Evolutionary conservation across 92 coral and sea anemone species (phyloP), one percentile per base, ranked within the genome.

Genomic region (Hydrozoanthus gracilis): DNA sequence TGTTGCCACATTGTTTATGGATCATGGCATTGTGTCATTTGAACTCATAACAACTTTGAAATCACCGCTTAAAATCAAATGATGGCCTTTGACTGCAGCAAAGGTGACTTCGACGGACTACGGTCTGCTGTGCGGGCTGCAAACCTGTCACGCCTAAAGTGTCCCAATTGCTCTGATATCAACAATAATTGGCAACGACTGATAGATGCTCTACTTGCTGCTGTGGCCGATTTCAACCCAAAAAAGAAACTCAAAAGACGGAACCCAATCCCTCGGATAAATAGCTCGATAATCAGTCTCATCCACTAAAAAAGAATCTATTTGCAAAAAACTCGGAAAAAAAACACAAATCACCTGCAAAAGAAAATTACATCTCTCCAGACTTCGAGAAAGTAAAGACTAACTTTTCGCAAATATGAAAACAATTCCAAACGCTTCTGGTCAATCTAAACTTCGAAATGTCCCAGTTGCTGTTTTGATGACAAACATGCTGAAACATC

Each of bases 391-490:
- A 64, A 77, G 86, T 64, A 86, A 86, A 55, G 93, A 87, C 13
- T 27, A 18, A 44, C 85, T 88, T 44, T 80, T 91, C 47, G 91
- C 82, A 3, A 65, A 60, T 51, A 51, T 84, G 77, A 91, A 88
- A 68, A 45, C 35, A 91, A 91, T 72, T 82, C 90, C 44, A 91
- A 89, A 79, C 87, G 93, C 48, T 83, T 91, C 82, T 88, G 87
- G 91, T 83, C 93, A 8, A 64, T 84, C 9, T 45, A 83, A 18
- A 91, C 76, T 84, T 67, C 51, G 50, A 91, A 78, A 50, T 83
- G 35, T 65, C 8, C 71, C 73, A 68, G 46, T 18, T 12, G 47
- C 47, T 18, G 47, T 68, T 35, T 18, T 46, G 45, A 68, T 68
- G 73, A 18, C 73, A 7, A 68, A 4, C 44, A 68, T 13, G 73